phyloP scores from a whole-genome alignment of 2,797 vertebrate species.

The Lacerta agilis region DNA sequence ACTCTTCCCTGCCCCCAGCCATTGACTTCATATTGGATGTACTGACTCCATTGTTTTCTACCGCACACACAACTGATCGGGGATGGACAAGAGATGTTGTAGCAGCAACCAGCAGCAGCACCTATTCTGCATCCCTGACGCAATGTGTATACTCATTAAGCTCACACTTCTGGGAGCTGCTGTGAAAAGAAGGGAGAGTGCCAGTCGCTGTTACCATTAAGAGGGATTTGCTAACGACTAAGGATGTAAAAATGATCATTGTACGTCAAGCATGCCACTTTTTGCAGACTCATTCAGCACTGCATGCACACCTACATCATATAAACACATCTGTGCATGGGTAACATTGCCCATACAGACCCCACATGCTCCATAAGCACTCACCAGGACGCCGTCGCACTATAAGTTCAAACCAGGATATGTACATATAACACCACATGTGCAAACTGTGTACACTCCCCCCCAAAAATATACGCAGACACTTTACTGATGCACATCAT shows the following conservation, averaged over 20 bases:
- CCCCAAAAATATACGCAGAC: no score
- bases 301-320: not conserved
- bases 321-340: not conserved
- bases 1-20: not conserved
- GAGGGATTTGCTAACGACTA: not conserved
- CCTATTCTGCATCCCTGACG: not conserved
- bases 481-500: not conserved
- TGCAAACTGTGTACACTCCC: no score
- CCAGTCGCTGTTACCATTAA: not conserved
- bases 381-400: not conserved
- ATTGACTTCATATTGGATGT: not conserved
- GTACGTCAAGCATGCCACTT: not conserved
- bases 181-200: not conserved
- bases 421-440: not conserved
- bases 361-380: no score
- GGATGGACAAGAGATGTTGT: not conserved
- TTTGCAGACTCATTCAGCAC: not conserved
- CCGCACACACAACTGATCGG: no score
- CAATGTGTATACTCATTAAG: not conserved
- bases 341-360: not conserved
- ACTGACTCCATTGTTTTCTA: not conserved
- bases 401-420: not conserved
- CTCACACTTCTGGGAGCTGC: not conserved
- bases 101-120: not conserved
- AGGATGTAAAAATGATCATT: not conserved